Evolutionary conservation across 1,140 invertebrate species (phyloP).

Genomic region (Formica selysi): DNA sequence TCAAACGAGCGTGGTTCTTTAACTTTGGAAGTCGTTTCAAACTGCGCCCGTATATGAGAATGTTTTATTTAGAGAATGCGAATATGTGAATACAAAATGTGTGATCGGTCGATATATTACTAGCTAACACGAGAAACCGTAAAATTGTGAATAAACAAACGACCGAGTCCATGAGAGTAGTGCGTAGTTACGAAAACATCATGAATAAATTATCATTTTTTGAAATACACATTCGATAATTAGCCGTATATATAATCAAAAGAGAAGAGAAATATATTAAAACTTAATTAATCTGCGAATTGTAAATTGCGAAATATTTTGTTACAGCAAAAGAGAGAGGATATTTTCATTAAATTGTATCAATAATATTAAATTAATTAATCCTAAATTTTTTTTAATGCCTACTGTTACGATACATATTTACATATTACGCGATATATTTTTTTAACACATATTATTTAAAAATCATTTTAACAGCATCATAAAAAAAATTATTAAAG

Average conservation of each 20-base stretch:
- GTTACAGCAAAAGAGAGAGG: neutral
- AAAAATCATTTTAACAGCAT: too few relatives aligned
- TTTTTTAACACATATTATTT: too few relatives aligned
- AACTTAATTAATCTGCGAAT: neutral
- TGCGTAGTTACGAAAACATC: neutral
- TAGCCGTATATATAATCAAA: neutral
- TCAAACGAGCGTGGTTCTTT: constrained; percentile 30
- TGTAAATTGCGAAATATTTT: neutral
- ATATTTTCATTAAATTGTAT: neutral
- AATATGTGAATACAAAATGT: neutral
- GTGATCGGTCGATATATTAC: neutral
- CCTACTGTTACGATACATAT: too few relatives aligned
- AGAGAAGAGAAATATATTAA: neutral
- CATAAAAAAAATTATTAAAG: too few relatives aligned
- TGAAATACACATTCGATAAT: neutral
- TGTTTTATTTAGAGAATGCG: constrained; percentile 11
- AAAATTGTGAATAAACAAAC: neutral
- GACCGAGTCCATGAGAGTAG: neutral
- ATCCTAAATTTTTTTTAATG: too few relatives aligned
- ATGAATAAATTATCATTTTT: neutral
- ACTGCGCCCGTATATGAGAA: too few relatives aligned
- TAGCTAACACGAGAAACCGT: neutral
- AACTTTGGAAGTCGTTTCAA: constrained; percentile 9
- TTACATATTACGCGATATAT: too few relatives aligned
- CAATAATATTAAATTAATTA: too few relatives aligned